Percentiles rank a stretch among this genome's conserved stretches.
Evolutionary conservation across 53 echinoderm and acorn worm species (phyloP).

Genomic region (Echinarachnius parma): DNA sequence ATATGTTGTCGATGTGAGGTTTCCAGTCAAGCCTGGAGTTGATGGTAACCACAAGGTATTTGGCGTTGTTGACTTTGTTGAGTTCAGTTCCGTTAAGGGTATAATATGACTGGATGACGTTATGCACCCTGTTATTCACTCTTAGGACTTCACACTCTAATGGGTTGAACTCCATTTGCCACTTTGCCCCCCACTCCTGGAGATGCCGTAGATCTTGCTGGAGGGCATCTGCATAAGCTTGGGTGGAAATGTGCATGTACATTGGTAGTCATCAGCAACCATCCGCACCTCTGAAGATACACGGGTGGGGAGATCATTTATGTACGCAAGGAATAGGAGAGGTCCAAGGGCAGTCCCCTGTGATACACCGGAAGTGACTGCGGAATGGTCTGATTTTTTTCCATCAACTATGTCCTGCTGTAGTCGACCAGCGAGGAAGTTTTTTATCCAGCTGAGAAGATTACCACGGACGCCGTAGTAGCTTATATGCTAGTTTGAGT

Average conservation of each 20-base stretch:
- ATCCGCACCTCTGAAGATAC: slow-evolving; percentile 6
- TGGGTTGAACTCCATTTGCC: slow-evolving; percentile 5
- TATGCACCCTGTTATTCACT: slow-evolving; percentile 27
- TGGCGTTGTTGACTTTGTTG: slow-evolving; percentile 17
- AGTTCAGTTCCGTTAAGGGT: slow-evolving; percentile 5
- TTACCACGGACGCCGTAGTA: slow-evolving; percentile 5
- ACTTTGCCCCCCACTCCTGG: neutral
- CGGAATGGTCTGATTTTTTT: neutral
- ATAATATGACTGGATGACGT: slow-evolving; percentile 12
- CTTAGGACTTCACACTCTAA: slow-evolving; percentile 24
- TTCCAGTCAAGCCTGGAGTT: slow-evolving; percentile 49
- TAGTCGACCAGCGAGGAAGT: neutral
- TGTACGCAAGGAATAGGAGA: slow-evolving; percentile 1
- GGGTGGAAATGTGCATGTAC: neutral
- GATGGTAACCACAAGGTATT: slow-evolving; percentile 41
- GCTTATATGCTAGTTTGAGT: too few relatives aligned
- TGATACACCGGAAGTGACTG: slow-evolving; percentile 1
- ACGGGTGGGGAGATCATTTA: neutral
- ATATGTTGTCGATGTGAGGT: slow-evolving; percentile 38
- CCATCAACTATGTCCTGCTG: slow-evolving; percentile 13
- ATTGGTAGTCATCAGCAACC: slow-evolving; percentile 14
- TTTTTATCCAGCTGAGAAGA: slow-evolving; percentile 8
- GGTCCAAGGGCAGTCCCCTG: slow-evolving; percentile 16
- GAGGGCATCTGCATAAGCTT: slow-evolving; percentile 1
- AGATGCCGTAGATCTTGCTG: slow-evolving; percentile 4